Base-by-base conservation (phyloP, 1,140 invertebrate genomes). In the Paraescarpia echinospica region DNA sequence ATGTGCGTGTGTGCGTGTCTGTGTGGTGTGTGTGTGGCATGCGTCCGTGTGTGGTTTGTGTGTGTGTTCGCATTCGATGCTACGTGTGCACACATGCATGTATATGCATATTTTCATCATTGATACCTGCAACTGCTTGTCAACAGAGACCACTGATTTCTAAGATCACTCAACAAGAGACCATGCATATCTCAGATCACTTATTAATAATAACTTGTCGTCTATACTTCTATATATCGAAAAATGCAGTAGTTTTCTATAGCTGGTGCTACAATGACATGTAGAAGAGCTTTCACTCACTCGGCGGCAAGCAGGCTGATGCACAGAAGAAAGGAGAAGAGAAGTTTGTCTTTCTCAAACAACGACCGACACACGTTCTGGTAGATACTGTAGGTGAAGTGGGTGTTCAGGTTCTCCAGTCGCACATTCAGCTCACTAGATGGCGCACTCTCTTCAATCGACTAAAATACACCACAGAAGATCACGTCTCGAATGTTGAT, bases 271-370 rank as follows among this genome's bases (percentile, higher is more conserved):
- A 34, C 33, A 90, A n/a, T 90, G 2, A n/a, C 0, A 90, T 90
- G 89, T 90, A n/a, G 8, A 34, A 22, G 18, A 90, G 34, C 18
- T 14, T 41, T 22, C 0, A 89, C 92, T 48, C 0, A 89, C 91
- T 88, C 41, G 0, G 34, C 33, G 6, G 35, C 18, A 18, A 51
- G 92, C 33, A 93, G 34, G 41, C 95, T 94, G 92, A 95, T 95
- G 93, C 95, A 96, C 33, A 96, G 93, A n/a, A 96, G 93, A 93
- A 96, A 96, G 33, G 96, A 96, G 93, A 96, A 96, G 31, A 96
- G 95, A 18, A 96, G 94, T 92, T 96, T 96, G 93, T 96, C 96
- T 92, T 96, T 96, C 93, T 96, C 96, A 95, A 96, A 96, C 91
- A 96, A 92, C 1, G 96, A 96, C 41, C 96, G 94, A 93, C 96